Base-by-base conservation (phyloP, 2,797 vertebrate genomes). In the Rhinoraja longicauda region DNA sequence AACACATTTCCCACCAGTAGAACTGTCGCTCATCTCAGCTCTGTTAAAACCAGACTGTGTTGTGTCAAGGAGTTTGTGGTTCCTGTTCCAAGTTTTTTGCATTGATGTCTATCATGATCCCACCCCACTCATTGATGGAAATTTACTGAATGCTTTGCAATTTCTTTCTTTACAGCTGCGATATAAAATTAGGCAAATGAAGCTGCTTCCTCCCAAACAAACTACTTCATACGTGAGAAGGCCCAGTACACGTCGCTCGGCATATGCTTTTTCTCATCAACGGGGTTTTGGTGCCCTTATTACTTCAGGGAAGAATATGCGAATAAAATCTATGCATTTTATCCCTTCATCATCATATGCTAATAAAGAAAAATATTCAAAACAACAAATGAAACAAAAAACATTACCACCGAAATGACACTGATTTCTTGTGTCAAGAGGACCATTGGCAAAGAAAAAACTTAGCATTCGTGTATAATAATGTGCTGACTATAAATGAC, bases 231-330 rank as follows among this genome's bases (percentile, higher is more conserved):
- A 75, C 0, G 0, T 93, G 72, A 96, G 95, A 26, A 96, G 96
- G 0, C 82, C 96, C 94, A 96, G 96, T 94, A 96, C 96, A 4
- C 97, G 97, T 0, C 97, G 97, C 24, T 99, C 98, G 0, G 97
- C 97, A 93, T 99, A 99, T 0, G 98, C 98, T n/a, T 99, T 99
- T 96, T 98, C 98, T 29, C 99, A 99, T 93, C 94, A 97, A 57
- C 96, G 97, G 0, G 98, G 99, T 93, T 99, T 98, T 0, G 98
- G 98, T 0, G 96, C 97, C 1, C 97, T 99, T 95, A 98, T 99
- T 91, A 99, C 97, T 21, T 99, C 99, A 0, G 96, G 96, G 1
- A 96, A 95, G 93, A 98, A 97, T 94, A 94, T 98, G 95, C 94
- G 95, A 57, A 93, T 45, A 36, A 62, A 78, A 77, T 17, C 36